Percentiles rank a stretch among this genome's conserved stretches.
Evolutionary conservation across 1,140 invertebrate genomes (phyloP).

Genomic region (Potamilus streckersoni): DNA sequence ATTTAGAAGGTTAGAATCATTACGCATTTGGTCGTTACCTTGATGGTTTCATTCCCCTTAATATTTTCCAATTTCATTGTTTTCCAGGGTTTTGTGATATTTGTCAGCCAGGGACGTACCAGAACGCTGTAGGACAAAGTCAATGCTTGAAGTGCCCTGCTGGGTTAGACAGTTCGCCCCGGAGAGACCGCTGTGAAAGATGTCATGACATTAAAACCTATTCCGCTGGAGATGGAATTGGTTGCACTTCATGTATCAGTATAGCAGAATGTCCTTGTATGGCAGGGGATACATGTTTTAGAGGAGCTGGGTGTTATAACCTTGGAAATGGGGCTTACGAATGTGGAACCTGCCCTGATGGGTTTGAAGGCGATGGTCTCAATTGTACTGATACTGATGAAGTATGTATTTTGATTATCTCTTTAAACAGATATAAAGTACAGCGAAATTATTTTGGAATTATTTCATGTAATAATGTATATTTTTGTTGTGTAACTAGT

Average conservation of each 20-base stretch:
- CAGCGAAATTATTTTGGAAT: neutral
- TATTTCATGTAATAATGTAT: too few relatives aligned
- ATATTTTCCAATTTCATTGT: too few relatives aligned
- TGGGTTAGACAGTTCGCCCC: constrained; percentile 44
- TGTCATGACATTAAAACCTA: constrained; percentile 44
- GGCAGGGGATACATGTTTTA: constrained; percentile 27
- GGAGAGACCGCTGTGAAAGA: constrained; percentile 42
- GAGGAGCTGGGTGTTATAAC: constrained; percentile 43
- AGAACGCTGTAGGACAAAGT: constrained; percentile 39
- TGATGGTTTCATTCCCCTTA: too few relatives aligned
- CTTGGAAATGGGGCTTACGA: constrained; percentile 48
- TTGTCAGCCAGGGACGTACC: constrained; percentile 49
- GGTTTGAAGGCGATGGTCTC: constrained; percentile 83
- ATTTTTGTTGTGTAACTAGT: too few relatives aligned
- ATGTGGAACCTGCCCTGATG: constrained; percentile 85
- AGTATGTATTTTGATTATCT: constrained; percentile 24
- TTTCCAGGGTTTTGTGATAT: constrained; percentile 45
- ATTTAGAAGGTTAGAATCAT: too few relatives aligned
- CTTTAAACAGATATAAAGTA: neutral
- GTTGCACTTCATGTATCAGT: constrained; percentile 36
- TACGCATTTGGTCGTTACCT: too few relatives aligned
- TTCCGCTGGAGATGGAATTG: constrained; percentile 36
- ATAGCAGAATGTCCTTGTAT: constrained; percentile 46
- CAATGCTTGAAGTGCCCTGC: constrained; percentile 42
- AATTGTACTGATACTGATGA: constrained; percentile 57